Percentiles rank a stretch among this genome's conserved stretches.
phyloP scores from a whole-genome alignment of 1,140 invertebrate species.

The Neodiprion pinetum region DNA sequence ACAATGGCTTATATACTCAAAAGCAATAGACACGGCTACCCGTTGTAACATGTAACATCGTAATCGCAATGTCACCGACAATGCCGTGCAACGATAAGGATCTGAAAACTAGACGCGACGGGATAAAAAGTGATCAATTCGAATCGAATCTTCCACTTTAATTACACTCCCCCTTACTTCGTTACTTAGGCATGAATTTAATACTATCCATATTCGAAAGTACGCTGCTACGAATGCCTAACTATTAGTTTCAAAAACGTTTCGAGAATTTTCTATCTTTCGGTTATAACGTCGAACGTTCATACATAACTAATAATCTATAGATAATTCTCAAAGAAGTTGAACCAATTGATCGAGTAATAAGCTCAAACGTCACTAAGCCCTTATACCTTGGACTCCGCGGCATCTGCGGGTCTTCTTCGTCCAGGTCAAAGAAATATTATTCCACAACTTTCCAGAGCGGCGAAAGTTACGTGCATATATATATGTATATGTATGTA shows the following conservation, averaged over 20 bases:
- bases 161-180: no score
- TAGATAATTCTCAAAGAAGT: neutral
- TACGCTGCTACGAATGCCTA: no score
- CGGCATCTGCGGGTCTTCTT: constrained; percentile 34
- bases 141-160: no score
- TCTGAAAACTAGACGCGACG: no score
- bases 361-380: constrained; percentile 34
- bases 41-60: no score
- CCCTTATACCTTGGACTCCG: constrained; percentile 11
- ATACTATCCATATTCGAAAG: no score
- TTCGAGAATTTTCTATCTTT: constrained; percentile 21
- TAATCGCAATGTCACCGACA: no score
- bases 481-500: neutral
- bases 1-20: neutral
- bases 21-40: neutral
- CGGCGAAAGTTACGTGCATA: neutral
- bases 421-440: neutral
- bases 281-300: no score
- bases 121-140: no score
- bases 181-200: no score
- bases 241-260: no score
- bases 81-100: no score
- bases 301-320: neutral
- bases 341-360: constrained; percentile 26
- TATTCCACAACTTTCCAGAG: neutral